Evolutionary conservation across 1,140 invertebrate genomes (phyloP).

Genomic region (Drosophila leontia): DNA sequence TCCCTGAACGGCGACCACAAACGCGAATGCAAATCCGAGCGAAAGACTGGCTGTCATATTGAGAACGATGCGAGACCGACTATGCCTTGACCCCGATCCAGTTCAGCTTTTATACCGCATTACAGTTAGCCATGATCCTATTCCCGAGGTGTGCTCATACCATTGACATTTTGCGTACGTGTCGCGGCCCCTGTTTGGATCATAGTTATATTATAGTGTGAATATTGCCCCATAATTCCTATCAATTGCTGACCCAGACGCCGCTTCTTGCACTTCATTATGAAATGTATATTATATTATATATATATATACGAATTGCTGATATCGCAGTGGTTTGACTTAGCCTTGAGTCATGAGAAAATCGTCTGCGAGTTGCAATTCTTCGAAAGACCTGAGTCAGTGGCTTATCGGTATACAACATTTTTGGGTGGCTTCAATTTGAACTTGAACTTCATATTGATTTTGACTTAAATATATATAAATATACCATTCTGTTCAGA

Average conservation of each 20-base stretch:
- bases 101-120: conserved; percentile 60
- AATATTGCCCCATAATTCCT: conserved; percentile 23
- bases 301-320: not conserved
- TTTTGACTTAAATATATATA: not conserved
- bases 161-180: conserved; percentile 65
- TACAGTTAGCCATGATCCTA: conserved; percentile 4
- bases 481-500: not conserved
- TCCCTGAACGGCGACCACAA: conserved; percentile 18
- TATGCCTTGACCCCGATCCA: conserved; percentile 45
- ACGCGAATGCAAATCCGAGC: conserved; percentile 22
- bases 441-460: conserved; percentile 4
- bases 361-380: conserved; percentile 48
- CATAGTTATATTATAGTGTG: conserved; percentile 19
- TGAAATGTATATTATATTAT: conserved; percentile 31
- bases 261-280: conserved; percentile 40
- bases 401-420: not conserved
- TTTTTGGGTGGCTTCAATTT: not conserved
- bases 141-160: conserved; percentile 45
- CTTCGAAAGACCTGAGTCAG: conserved; percentile 21
- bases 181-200: conserved; percentile 41
- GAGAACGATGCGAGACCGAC: conserved; percentile 41
- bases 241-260: conserved; percentile 45
- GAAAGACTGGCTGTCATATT: conserved; percentile 42
- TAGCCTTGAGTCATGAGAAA: conserved; percentile 56
- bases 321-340: not conserved